Evolutionary conservation across 2,888 invertebrate genomes (phyloP).

Genomic region (Melanchra persicariae): DNA sequence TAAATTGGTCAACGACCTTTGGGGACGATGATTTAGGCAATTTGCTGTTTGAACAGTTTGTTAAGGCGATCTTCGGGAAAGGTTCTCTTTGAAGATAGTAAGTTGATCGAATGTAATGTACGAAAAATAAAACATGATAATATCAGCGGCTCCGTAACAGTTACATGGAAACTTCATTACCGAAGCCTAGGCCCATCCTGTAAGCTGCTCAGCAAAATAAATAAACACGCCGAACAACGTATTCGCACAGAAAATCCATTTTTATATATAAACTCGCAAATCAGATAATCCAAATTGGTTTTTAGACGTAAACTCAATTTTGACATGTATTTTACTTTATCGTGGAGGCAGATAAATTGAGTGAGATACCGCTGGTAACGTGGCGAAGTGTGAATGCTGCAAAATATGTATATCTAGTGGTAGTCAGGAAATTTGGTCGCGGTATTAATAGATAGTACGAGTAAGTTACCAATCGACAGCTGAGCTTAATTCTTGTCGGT

Average conservation of each 20-base stretch:
- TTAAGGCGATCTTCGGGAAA: neutral
- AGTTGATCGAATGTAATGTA: neutral
- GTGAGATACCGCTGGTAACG: conserved; percentile 80
- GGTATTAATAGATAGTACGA: conserved; percentile 55
- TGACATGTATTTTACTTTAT: conserved; percentile 88
- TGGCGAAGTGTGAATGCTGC: conserved; percentile 75
- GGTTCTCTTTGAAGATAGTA: conserved; percentile 6
- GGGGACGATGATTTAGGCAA: conserved; percentile 11
- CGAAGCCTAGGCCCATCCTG: conserved; percentile 8
- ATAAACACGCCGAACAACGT: conserved; percentile 67
- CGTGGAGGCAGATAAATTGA: conserved; percentile 87
- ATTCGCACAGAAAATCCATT: conserved; percentile 72
- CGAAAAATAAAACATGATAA: neutral
- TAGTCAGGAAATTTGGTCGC: conserved; percentile 64
- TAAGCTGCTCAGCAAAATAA: conserved; percentile 63
- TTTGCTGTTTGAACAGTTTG: conserved; percentile 20
- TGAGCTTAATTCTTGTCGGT: conserved; percentile 25
- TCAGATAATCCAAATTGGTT: conserved; percentile 90
- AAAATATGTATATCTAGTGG: conserved; percentile 57
- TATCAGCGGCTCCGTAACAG: conserved; percentile 8
- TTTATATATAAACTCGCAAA: conserved; percentile 85
- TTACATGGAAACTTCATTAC: conserved; percentile 33
- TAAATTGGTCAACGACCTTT: conserved; percentile 14
- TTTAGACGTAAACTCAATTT: conserved; percentile 89
- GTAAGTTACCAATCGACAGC: conserved; percentile 46